Conservation (phyloP, 1,140 invertebrate species). For the Solenopsis invicta region DNA sequence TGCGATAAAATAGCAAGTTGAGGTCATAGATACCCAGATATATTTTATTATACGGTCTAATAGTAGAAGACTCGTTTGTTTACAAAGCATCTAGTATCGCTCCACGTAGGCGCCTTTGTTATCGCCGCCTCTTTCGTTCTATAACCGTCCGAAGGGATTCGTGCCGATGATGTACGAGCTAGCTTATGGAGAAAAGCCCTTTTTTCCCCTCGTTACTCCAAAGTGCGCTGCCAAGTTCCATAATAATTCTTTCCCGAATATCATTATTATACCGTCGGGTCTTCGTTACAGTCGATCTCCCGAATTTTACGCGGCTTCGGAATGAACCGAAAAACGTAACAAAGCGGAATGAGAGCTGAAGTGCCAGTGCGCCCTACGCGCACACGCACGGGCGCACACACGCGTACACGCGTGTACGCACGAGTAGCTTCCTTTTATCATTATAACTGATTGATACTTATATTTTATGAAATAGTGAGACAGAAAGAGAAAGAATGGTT, state of each 20-base stretch:
- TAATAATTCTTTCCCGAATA: conserved; percentile 82
- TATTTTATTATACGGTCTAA: conserved; percentile 51
- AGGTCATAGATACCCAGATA: conserved; percentile 21
- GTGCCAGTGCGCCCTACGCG: not conserved
- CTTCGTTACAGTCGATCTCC: conserved; percentile 69
- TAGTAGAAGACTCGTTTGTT: conserved; percentile 70
- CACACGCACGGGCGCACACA: not conserved
- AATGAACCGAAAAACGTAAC: conserved; percentile 64
- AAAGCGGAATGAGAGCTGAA: conserved; percentile 15
- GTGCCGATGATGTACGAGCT: conserved; percentile 78
- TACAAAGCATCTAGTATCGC: conserved; percentile 70
- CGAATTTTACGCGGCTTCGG: conserved; percentile 22
- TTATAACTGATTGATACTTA: conserved; percentile 18
- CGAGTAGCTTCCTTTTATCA: not conserved
- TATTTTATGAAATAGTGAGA: conserved; percentile 1
- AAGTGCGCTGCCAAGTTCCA: conserved; percentile 77
- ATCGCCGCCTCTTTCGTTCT: conserved; percentile 77
- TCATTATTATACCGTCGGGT: conserved; percentile 75
- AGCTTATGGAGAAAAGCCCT: conserved; percentile 76
- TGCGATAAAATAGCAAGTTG: conserved; percentile 44
- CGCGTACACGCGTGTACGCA: not conserved
- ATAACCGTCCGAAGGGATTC: conserved; percentile 78
- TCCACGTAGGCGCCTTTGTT: conserved; percentile 73
- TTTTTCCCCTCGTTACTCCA: conserved; percentile 79
- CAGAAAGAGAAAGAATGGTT: not conserved